Percentiles rank a stretch among this genome's conserved stretches.
Evolutionary conservation across 2,888 invertebrate species (phyloP).

Genomic region (Zaprionus obscuricornis): DNA sequence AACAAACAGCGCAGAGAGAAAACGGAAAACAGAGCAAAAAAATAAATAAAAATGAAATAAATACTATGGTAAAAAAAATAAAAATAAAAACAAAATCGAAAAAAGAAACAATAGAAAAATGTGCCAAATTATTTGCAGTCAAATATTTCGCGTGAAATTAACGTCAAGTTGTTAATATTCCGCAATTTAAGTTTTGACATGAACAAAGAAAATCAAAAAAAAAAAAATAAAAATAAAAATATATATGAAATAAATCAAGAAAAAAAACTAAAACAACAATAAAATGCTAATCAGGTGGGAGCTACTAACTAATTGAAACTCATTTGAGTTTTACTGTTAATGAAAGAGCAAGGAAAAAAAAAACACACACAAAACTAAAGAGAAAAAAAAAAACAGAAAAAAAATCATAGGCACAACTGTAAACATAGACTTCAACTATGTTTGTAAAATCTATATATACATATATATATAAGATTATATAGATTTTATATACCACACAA

Average conservation of each 20-base stretch:
- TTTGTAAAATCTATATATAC: no score
- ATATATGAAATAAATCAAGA: no score
- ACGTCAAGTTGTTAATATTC: slow-evolving; percentile 41
- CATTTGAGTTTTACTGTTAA: slow-evolving; percentile 32
- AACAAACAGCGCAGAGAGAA: no score
- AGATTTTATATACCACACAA: no score
- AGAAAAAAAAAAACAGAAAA: not conserved
- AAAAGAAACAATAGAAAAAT: no score
- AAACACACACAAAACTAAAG: slow-evolving; percentile 7
- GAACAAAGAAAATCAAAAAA: slow-evolving; percentile 5
- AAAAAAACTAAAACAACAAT: slow-evolving; percentile 3
- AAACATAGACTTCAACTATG: no score
- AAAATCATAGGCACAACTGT: no score
- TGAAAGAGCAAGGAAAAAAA: slow-evolving; percentile 32
- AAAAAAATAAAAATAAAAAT: no score
- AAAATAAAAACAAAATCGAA: no score
- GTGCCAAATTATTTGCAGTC: slow-evolving; percentile 20
- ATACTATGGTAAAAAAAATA: no score
- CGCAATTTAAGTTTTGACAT: slow-evolving; percentile 20
- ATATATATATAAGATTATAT: no score
- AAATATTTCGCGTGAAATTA: slow-evolving; percentile 51
- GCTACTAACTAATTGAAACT: slow-evolving; percentile 38
- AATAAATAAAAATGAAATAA: slow-evolving; percentile 16
- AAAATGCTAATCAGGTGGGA: slow-evolving; percentile 13
- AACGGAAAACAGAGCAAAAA: not conserved